Evolutionary conservation across 2,888 invertebrate species (phyloP), one percentile per base, ranked within the genome.

Genomic region (Hydraecia micacea): DNA sequence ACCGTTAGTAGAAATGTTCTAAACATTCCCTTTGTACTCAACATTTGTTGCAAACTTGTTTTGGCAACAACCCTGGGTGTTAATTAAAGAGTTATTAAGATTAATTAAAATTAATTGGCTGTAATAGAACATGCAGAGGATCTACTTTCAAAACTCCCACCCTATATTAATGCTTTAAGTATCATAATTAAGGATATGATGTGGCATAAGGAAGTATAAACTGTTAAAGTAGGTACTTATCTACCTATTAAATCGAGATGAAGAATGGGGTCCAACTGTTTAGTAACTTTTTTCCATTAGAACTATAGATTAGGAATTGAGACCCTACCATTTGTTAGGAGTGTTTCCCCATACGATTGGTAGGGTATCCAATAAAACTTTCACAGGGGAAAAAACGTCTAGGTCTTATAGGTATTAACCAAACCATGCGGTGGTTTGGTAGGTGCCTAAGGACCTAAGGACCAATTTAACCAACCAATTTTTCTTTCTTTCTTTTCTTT

Each of bases 81-180:
- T 91, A 92, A 92, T 92, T 92, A 93, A 90, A 89, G 87, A 88
- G 89, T 93, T 91, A 94, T 95, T 94, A 93, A 90, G 91, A 91
- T 90, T 94, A 94, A 95, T 95, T 92, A 93, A 93, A 91, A 93
- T 89, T 93, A 93, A 95, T 94, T 94, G 93, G 84, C 80, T 87
- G 87, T 90, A 93, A 93, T 92, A 90, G 91, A 91, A 91, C 86
- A 85, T 88, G 89, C n/a, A n/a, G n/a, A 89, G 85, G 83, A 87
- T 85, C 62, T 67, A 86, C 78, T 79, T 79, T 87, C 86, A 86
- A 76, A 74, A 84, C 71, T 76, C 73, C 74, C 75, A 75, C 76
- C 78, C 75, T 80, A 69, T 28, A 75, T 71, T 66, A 76, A 77
- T 77, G 76, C n/a, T 77, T 32, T 60, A 73, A 69, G 49, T 28